Base-by-base conservation (phyloP, 2,888 invertebrate species). In the Synanthedon tipuliformis region DNA sequence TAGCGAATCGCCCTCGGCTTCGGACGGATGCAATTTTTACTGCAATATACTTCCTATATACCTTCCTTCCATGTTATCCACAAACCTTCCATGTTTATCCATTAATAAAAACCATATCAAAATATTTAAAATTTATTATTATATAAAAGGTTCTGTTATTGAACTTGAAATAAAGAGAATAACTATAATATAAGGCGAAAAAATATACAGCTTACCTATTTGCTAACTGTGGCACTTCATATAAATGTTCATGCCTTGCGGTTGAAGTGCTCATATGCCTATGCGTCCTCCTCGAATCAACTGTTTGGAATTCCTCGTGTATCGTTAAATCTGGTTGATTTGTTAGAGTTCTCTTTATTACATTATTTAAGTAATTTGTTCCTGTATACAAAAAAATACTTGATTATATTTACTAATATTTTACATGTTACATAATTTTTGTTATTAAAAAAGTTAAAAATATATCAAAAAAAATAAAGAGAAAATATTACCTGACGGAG, bases 291-390 rank as follows among this genome's bases (percentile, higher is more conserved):
- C 81, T 69, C 68, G 95, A 95, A 73, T 95, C 95, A 78, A 95
- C 92, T 62, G 94, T 94, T 59, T 91, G 92, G 61, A 92, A 91
- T 60, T 90, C 91, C 15, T 92, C 90, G 59, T 90, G 90, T 53
- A 87, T 89, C 2, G 95, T 95, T 66, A 95, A 81, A 77, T 95
- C 95, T 53, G 95, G 95, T 71, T 94, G 96, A 57, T 93, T 90
- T 13, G 92, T 92, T 58, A 94, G 73, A 53, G 93, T 92, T 72
- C 95, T 93, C 81, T 94, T 95, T 81, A 94, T 93, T 60, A 93
- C 93, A 68, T 92, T 94, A 49, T 93, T 93, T 75, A 93, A 93
- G 81, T 94, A 95, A 81, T 94, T 94, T 58, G 85, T 70, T 58
- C 81, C 86, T 85, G 59, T 51, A 54, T 49, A 52, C 40, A 56